Evolutionary conservation across 2,888 invertebrate genomes (phyloP).

Genomic region (Platycheirus albimanus): DNA sequence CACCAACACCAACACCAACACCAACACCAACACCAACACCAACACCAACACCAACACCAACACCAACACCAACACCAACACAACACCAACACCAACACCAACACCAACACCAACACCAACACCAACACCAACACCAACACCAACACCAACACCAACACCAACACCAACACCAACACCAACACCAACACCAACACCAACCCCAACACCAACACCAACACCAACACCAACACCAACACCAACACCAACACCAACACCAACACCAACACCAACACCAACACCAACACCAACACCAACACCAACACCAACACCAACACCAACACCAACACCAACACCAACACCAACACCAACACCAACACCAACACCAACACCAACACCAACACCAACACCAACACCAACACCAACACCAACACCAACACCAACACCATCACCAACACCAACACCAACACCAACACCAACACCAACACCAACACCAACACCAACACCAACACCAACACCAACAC

Average conservation of each 20-base stretch:
- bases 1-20: slow-evolving; percentile 1
- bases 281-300: not conserved
- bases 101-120: not conserved
- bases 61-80: not conserved
- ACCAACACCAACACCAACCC: not conserved
- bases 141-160: not conserved
- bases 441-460: not conserved
- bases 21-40: slow-evolving; percentile 2
- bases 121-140: not conserved
- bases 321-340: not conserved
- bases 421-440: not conserved
- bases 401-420: not conserved
- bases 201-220: not conserved
- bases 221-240: not conserved
- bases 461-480: not conserved
- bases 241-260: not conserved
- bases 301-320: not conserved
- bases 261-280: not conserved
- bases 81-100: not conserved
- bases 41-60: not conserved
- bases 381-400: not conserved
- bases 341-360: not conserved
- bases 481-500: not conserved
- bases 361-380: not conserved
- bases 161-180: not conserved